Evolutionary conservation across 2,888 invertebrate genomes (phyloP).

Genomic region (Ectobius pallidus): DNA sequence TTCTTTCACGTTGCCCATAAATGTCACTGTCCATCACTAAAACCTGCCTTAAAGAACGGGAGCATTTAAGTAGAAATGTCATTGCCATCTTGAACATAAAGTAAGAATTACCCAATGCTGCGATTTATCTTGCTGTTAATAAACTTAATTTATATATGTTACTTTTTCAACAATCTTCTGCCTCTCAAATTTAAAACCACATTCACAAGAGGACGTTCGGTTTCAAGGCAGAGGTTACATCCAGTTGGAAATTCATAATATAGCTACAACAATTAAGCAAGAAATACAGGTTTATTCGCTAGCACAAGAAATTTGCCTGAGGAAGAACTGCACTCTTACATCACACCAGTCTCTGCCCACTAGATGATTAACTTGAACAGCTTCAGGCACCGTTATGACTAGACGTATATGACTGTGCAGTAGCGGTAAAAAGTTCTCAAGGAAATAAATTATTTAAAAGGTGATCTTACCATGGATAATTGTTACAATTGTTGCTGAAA

Average conservation of each 20-base stretch:
- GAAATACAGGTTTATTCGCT: neutral
- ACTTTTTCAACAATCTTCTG: too few species aligned
- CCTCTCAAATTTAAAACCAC: too few species aligned
- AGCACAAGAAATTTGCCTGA: neutral
- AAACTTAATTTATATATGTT: too few species aligned
- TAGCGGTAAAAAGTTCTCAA: neutral
- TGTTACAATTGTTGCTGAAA: too few species aligned
- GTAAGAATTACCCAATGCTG: too few species aligned
- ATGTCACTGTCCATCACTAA: too few species aligned
- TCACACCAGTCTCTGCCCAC: neutral
- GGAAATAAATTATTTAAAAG: constrained; percentile 11
- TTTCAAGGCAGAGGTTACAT: neutral
- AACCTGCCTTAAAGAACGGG: too few species aligned
- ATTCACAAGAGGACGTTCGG: too few species aligned
- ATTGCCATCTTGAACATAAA: too few species aligned
- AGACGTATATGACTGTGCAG: neutral
- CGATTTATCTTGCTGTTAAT: too few species aligned
- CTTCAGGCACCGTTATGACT: neutral
- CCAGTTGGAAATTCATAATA: neutral
- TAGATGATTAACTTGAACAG: neutral
- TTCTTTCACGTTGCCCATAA: too few species aligned
- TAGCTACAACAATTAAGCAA: neutral
- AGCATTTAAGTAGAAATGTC: too few species aligned
- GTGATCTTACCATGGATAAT: neutral
- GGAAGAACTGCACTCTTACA: neutral